Conservation (phyloP, 2,113 vertebrate genomes). For the Onychostoma macrolepis region DNA sequence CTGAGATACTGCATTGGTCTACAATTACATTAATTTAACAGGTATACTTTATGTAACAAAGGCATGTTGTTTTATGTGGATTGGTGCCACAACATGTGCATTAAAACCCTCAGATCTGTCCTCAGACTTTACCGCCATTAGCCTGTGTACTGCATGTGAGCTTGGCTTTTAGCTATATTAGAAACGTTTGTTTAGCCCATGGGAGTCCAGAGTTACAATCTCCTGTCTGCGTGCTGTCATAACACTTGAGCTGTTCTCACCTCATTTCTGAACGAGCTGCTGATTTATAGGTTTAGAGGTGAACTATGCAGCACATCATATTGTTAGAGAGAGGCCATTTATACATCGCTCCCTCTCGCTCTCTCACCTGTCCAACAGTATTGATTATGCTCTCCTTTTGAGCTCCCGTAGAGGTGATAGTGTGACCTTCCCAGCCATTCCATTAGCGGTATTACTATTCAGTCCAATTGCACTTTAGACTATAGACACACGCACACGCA, state of each 20-base stretch:
- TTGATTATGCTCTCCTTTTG: conserved; percentile 56
- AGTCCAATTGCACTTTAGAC: conserved; percentile 55
- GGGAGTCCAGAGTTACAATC: conserved; percentile 36
- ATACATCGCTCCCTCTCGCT: conserved; percentile 40
- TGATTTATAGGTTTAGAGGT: conserved; percentile 57
- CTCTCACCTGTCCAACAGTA: conserved; percentile 55
- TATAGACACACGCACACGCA: conserved; percentile 24
- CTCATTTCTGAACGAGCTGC: conserved; percentile 40
- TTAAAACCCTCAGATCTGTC: conserved; percentile 5
- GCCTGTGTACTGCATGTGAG: background rate
- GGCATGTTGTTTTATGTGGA: background rate
- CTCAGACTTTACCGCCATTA: conserved; percentile 31
- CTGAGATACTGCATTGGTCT: background rate
- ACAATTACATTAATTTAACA: background rate
- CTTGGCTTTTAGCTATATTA: conserved; percentile 44
- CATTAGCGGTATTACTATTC: conserved; percentile 68
- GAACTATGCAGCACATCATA: conserved; percentile 47
- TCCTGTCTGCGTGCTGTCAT: conserved; percentile 22
- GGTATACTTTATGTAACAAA: background rate
- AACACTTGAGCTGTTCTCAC: conserved; percentile 32
- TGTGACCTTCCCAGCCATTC: conserved; percentile 61
- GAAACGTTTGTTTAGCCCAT: conserved; percentile 34
- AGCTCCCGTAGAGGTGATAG: conserved; percentile 56
- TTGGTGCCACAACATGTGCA: background rate
- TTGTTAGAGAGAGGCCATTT: conserved; percentile 57